Evolutionary conservation across 2,797 vertebrate genomes (phyloP).

Genomic region (Eulemur albifrons): DNA sequence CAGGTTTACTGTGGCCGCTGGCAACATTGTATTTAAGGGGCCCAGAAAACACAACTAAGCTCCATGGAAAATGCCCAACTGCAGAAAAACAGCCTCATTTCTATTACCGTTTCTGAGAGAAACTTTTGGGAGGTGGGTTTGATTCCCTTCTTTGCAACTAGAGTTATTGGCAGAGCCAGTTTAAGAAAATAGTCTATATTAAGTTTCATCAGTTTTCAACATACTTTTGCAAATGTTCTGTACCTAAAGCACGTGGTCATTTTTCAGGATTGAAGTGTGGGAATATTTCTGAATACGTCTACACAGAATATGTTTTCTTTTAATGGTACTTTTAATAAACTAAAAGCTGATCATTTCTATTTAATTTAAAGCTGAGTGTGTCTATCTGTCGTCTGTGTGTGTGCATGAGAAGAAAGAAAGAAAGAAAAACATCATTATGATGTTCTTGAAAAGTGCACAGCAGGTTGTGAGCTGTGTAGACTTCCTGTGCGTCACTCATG

Average conservation of each 20-base stretch:
- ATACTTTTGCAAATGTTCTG: not conserved
- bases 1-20: too few species aligned
- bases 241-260: not conserved
- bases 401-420: not conserved
- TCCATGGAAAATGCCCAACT: not conserved
- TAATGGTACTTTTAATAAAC: not conserved
- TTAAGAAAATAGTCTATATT: too few species aligned
- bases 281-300: not conserved
- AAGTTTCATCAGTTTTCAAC: not conserved
- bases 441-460: not conserved
- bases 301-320: not conserved
- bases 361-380: not conserved
- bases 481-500: not conserved
- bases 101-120: not conserved
- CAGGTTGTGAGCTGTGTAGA: not conserved
- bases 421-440: not conserved
- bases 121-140: not conserved
- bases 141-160: not conserved
- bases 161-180: not conserved
- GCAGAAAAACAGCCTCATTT: not conserved
- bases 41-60: too few species aligned
- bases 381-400: not conserved
- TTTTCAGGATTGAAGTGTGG: not conserved
- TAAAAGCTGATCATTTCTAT: not conserved
- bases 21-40: fast-evolving